Base-by-base conservation (phyloP, 2,888 invertebrate genomes). In the Sesia apiformis region DNA sequence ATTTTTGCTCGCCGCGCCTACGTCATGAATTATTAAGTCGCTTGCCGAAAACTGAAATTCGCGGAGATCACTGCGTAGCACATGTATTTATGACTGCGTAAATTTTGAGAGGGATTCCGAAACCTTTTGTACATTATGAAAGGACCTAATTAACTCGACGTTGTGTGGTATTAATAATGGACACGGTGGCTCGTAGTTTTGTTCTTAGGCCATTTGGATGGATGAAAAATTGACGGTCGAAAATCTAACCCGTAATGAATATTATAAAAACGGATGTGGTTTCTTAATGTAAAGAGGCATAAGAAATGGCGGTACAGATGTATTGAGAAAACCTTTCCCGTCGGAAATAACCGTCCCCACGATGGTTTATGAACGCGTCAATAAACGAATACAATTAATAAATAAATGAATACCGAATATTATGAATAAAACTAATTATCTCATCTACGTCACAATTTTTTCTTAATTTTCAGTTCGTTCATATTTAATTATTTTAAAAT, bases 1-100 rank as follows among this genome's bases (percentile, higher is more conserved):
- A 81, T 89, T 89, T 88, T 87, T 87, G 85, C 80, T 67, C 67
- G 65, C 70, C 68, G 70, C 70, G 71, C 70, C 70, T 73, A 71
- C 65, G 62, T 55, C 56, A 56, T 86, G 72, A 76, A 80, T 78
- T 78, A 78, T 80, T 78, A 73, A 80, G 64, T 61, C 63, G 66
- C 70, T 66, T 81, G 83, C 81, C 84, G 85, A 87, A 86, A 86
- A 85, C 85, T 87, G 87, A 83, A 84, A 82, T 81, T 84, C 81
- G 42, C 52, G 67, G 84, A 84, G 84, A 86, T 85, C 82, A 80
- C 67, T 68, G 67, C 72, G 58, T 59, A 54, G 55, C 62, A 63
- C 64, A 72, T 71, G 77, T 85, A 84, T 86, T 84, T 84, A 85
- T 81, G 81, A 78, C 78, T 76, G 77, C 72, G 78, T 74, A 74